Base-by-base conservation (phyloP, 2,888 invertebrate species). In the Rhamphomyia laevipes region DNA sequence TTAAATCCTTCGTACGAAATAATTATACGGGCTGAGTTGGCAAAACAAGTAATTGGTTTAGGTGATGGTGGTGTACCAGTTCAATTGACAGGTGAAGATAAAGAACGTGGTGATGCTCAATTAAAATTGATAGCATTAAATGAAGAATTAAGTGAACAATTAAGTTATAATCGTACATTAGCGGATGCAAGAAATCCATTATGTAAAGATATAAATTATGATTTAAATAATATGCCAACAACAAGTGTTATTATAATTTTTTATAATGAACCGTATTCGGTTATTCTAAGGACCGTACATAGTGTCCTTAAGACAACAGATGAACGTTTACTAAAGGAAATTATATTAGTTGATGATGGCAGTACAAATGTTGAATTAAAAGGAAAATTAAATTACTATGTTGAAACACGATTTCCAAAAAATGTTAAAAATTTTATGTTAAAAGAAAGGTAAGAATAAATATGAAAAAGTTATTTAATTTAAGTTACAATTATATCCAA, bases 321-420 rank as follows among this genome's bases (percentile, higher is more conserved):
- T 17, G 64, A 74, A 7, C 65, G 74, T 51, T 58, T 67, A 33
- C 54, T 97, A 13, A 84, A 90, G 64, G 95, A 97, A 73, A 86
- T 97, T 50, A 86, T 97, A 61, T 73, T 97, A 10, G 85, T 96
- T n/a, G 95, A 97, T 65, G 96, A 97, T 71, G 83, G 82, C 67
- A 93, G 93, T 56, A 86, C 88, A 37, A 78, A 87, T 71, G 77
- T 65, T 57, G 86, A 78, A 59, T 73, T 86, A 55, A 81, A 82
- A 62, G 84, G 77, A 50, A 82, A 84, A 59, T 73, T 94, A 47
- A 82, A 85, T 57, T 80, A 87, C 63, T 95, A 94, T 66, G 74
- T 94, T 43, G 70, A 75, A 40, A 84, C 84, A 2, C 73, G 86
- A 31, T 72, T 90, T 46, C 80, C 84, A 13, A 73, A 73, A 3